These are phyloP conservation scores for Phasianus colchicus DNA, from an alignment of 2,113 vertebrate species.

Conservation along the genomic window DNA sequence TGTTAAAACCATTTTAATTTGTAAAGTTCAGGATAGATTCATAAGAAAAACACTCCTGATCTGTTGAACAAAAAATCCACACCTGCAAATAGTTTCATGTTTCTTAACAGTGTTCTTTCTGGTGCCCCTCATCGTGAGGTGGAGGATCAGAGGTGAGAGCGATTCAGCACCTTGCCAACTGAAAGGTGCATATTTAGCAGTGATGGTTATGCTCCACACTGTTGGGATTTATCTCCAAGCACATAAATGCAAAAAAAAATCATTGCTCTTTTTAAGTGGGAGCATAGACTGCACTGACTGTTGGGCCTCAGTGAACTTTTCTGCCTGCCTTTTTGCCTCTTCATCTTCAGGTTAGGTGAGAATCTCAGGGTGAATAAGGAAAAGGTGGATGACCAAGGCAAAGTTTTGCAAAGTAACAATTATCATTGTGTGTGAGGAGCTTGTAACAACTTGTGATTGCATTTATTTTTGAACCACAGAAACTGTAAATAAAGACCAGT, in stretches of 20 bases:
- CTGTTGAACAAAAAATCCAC: neutral
- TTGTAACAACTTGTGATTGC: neutral
- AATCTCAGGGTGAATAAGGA: rapidly evolving
- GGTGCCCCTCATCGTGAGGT: neutral
- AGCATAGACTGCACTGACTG: neutral
- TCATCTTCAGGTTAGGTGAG: neutral
- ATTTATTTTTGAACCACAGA: neutral
- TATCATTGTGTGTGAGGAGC: neutral
- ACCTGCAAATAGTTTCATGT: neutral
- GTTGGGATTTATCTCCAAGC: neutral
- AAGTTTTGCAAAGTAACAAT: neutral
- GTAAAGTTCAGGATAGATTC: neutral
- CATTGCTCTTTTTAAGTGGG: neutral
- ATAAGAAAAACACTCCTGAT: neutral
- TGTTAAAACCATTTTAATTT: neutral
- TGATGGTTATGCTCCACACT: rapidly evolving
- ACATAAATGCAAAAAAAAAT: no score
- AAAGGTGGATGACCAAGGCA: neutral
- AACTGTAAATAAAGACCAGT: neutral
- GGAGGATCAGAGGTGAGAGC: neutral
- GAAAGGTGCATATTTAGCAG: neutral
- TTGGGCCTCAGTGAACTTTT: neutral
- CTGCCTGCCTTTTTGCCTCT: neutral
- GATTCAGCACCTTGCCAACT: neutral
- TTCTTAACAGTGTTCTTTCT: neutral